Percentiles rank a stretch among this genome's conserved stretches.
Conservation (phyloP, 2,113 vertebrate genomes). For the Xenopus borealis region DNA sequence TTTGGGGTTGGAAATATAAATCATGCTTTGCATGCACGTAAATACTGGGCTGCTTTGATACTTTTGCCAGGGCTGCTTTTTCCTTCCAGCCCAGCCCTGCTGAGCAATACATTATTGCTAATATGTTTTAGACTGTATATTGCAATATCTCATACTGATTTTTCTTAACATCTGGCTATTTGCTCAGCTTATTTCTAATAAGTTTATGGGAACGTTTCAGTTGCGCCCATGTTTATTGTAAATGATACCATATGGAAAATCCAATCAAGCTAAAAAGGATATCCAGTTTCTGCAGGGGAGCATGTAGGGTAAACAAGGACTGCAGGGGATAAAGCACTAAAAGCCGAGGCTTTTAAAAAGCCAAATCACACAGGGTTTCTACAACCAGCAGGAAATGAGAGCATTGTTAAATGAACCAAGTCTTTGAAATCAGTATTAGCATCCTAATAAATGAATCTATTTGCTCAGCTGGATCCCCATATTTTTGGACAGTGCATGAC, state of each 20-base stretch:
- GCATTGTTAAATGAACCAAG: not conserved
- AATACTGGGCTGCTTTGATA: too few species aligned
- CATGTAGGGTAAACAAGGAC: conserved; percentile 3
- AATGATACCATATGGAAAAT: conserved; percentile 25
- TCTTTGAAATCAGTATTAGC: too few species aligned
- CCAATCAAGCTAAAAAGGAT: conserved; percentile 11
- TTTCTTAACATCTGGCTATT: conserved; percentile 5
- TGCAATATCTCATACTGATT: too few species aligned
- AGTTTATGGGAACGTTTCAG: conserved; percentile 12
- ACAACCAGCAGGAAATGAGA: conserved; percentile 1
- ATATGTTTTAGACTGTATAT: too few species aligned
- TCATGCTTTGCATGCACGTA: too few species aligned
- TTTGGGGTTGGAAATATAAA: too few species aligned
- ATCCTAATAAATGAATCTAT: too few species aligned
- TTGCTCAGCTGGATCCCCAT: too few species aligned
- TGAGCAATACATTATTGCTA: too few species aligned
- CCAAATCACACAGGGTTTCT: not conserved
- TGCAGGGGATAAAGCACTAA: conserved; percentile 1
- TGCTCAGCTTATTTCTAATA: conserved; percentile 13
- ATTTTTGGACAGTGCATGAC: too few species aligned
- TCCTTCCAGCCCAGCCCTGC: too few species aligned
- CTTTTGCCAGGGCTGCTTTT: too few species aligned
- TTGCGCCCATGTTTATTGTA: not conserved
- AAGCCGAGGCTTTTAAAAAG: conserved; percentile 8
- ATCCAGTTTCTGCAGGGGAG: conserved; percentile 3